These are phyloP conservation scores for Diglossa cyanea DNA, from an alignment of 2,797 vertebrate species.

Conservation along the genomic window DNA sequence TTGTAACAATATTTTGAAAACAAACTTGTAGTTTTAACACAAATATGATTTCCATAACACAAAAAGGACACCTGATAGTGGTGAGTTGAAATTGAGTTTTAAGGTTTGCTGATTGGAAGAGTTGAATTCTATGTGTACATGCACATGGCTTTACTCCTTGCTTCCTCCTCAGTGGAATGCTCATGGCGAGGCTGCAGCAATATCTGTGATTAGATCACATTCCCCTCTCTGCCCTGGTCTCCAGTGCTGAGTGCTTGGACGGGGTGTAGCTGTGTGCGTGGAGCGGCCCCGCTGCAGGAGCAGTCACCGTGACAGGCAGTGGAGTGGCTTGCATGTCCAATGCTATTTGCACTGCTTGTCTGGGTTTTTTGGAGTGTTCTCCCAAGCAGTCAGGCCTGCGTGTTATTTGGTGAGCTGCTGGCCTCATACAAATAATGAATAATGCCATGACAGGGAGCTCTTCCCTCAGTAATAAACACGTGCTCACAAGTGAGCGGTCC, in stretches of 20 bases:
- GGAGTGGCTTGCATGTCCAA: constrained; percentile 2
- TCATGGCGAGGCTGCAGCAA: not conserved
- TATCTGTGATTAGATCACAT: not conserved
- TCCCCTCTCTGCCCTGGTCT: not conserved
- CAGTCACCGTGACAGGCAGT: not conserved
- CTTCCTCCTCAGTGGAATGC: not conserved
- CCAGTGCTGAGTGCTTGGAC: not conserved
- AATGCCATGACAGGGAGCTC: not conserved
- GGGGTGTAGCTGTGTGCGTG: not conserved
- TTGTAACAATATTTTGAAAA: not conserved
- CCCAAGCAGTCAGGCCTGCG: not conserved
- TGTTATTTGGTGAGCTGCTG: not conserved
- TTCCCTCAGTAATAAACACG: not conserved
- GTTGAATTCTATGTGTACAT: not conserved
- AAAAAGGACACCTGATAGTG: not conserved
- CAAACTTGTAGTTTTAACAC: not conserved
- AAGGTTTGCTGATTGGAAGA: not conserved
- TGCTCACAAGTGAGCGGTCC: not conserved
- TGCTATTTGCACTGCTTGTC: not conserved
- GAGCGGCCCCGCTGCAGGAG: not conserved
- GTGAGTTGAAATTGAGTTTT: not conserved
- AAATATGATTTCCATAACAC: not conserved
- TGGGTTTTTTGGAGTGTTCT: not conserved
- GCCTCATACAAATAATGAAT: not conserved
- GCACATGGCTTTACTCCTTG: not conserved